Conservation (phyloP, 2,888 invertebrate species). For the Leptinotarsa haldemani region DNA sequence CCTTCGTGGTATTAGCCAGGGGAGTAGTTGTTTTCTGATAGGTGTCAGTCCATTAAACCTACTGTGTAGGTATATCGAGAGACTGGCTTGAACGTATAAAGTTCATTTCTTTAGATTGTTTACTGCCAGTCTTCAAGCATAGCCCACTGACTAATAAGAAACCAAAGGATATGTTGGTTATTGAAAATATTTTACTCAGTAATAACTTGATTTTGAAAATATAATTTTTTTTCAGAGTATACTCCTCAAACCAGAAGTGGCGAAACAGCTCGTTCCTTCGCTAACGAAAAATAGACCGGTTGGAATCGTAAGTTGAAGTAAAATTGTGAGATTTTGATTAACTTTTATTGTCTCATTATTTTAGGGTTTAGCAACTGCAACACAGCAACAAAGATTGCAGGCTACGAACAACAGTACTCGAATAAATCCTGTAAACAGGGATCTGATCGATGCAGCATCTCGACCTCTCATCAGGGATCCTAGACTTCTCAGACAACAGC, state of each 20-base stretch:
- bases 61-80: too few species aligned
- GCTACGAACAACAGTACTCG: slow-evolving; percentile 60
- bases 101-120: too few species aligned
- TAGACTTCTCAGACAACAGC: slow-evolving; percentile 59
- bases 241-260: slow-evolving; percentile 63
- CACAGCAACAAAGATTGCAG: slow-evolving; percentile 40
- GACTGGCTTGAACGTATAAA: too few species aligned
- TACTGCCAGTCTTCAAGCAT: too few species aligned
- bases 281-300: slow-evolving; percentile 41
- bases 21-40: too few species aligned
- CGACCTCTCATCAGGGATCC: slow-evolving; percentile 62
- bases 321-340: not conserved
- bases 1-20: too few species aligned
- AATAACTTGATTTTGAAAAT: not conserved
- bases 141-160: too few species aligned
- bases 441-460: slow-evolving; percentile 57
- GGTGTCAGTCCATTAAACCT: too few species aligned
- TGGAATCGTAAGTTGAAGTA: slow-evolving; percentile 43
- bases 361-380: slow-evolving; percentile 40
- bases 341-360: slow-evolving; percentile 25
- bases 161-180: too few species aligned
- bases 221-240: slow-evolving; percentile 57
- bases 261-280: slow-evolving; percentile 59
- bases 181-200: not conserved
- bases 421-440: slow-evolving; percentile 69